Evolutionary conservation across 2,797 vertebrate genomes (phyloP).

Genomic region (Alectoris magna): DNA sequence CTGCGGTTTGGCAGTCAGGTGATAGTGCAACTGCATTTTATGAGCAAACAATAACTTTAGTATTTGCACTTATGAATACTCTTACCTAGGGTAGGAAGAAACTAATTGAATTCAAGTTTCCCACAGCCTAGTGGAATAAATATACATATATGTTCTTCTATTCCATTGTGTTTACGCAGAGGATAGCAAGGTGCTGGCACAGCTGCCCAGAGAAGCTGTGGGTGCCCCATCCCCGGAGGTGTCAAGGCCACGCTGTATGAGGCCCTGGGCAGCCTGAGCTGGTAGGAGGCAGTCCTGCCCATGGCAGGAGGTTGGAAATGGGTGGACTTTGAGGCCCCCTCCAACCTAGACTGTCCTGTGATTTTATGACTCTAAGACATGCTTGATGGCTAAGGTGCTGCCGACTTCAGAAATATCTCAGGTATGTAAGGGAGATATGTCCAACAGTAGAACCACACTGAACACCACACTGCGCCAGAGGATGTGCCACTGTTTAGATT

Average conservation of each 20-base stretch:
- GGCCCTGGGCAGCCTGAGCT: too few species aligned
- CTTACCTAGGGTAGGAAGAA: not conserved
- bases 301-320: too few species aligned
- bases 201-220: too few species aligned
- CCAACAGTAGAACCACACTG: not conserved
- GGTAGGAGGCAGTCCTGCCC: too few species aligned
- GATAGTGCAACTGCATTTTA: not conserved
- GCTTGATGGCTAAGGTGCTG: not conserved
- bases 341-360: too few species aligned
- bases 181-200: too few species aligned
- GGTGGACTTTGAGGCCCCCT: too few species aligned
- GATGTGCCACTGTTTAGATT: too few species aligned
- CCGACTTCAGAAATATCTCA: not conserved
- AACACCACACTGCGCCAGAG: not conserved
- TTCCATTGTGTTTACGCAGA: not conserved
- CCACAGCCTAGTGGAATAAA: not conserved
- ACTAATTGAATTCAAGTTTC: slow-evolving; percentile 17
- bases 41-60: not conserved
- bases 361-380: not conserved
- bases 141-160: not conserved
- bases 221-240: too few species aligned
- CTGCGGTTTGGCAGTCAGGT: not conserved
- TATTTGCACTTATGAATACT: not conserved
- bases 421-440: not conserved
- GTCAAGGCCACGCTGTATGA: too few species aligned